Evolutionary conservation across 2,797 vertebrate genomes (phyloP).

Genomic region (Anabas testudineus): DNA sequence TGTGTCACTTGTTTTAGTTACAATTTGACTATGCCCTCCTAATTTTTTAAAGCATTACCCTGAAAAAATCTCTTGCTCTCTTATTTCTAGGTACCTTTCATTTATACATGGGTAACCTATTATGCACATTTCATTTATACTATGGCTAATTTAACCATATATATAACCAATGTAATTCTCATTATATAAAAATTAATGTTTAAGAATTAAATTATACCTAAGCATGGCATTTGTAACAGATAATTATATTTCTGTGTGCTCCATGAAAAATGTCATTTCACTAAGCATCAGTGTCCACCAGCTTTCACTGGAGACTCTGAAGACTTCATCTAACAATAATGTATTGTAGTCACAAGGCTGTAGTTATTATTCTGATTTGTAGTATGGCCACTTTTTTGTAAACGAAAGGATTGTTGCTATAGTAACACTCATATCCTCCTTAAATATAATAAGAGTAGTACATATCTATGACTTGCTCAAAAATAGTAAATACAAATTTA

Average conservation of each 20-base stretch:
- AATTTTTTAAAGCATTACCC: neutral
- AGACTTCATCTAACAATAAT: too few relatives aligned
- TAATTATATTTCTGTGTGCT: constrained; percentile 10
- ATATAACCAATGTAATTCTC: constrained; percentile 6
- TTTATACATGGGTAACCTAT: too few relatives aligned
- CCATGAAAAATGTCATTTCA: constrained; percentile 23
- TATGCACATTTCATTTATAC: constrained; percentile 1
- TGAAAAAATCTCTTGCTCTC: neutral
- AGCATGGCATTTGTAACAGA: constrained; percentile 22
- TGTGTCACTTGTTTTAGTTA: neutral
- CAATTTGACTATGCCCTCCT: neutral
- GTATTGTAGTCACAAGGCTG: too few relatives aligned
- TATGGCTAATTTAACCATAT: constrained; percentile 1
- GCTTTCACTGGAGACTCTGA: too few relatives aligned
- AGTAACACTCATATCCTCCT: neutral
- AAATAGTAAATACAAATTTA: neutral
- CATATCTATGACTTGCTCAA: neutral
- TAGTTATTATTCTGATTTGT: too few relatives aligned
- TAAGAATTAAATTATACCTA: constrained; percentile 31
- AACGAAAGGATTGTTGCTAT: constrained; percentile 8
- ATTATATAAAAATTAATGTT: constrained; percentile 12
- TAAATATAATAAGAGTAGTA: constrained; percentile 7
- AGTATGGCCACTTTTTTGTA: neutral
- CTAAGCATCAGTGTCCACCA: too few relatives aligned
- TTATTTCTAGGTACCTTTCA: too few relatives aligned